Conservation (phyloP, 2,888 invertebrate species). For the Patella ulyssiponensis region DNA sequence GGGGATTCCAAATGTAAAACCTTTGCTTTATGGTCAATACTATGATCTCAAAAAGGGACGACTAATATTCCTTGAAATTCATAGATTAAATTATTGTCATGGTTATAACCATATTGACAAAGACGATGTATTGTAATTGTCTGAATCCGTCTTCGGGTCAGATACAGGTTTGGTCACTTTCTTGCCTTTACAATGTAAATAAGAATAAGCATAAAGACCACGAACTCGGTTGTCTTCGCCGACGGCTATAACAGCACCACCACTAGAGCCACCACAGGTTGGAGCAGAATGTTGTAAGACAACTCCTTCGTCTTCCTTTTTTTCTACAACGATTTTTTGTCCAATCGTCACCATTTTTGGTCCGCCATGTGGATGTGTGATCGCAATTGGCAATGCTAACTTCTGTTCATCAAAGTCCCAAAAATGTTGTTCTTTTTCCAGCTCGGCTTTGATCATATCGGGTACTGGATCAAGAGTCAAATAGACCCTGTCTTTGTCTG, state of each 20-base stretch:
- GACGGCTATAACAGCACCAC: background rate
- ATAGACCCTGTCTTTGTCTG: background rate
- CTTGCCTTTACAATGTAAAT: background rate
- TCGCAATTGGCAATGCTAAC: background rate
- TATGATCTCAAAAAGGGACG: too few relatives aligned
- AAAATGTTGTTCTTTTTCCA: background rate
- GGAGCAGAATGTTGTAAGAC: background rate
- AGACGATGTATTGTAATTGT: background rate
- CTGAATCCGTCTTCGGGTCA: background rate
- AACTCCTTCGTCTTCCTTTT: background rate
- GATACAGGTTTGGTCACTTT: background rate
- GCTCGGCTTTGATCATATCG: background rate
- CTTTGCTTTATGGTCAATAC: too few relatives aligned
- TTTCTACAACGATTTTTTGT: background rate
- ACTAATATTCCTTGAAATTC: too few relatives aligned
- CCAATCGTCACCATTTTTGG: slow-evolving; percentile 5
- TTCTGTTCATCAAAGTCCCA: background rate
- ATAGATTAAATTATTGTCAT: too few relatives aligned
- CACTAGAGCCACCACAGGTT: background rate
- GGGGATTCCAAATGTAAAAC: too few relatives aligned
- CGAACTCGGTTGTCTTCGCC: background rate
- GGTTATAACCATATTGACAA: background rate
- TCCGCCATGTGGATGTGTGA: background rate
- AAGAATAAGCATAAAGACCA: background rate
- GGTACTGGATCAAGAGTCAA: background rate